Percentiles rank a stretch among this genome's conserved stretches.
Evolutionary conservation across 30 jellyfish, hydroid and myxozoan genomes (phyloP).

Genomic region (Pelagia noctiluca): DNA sequence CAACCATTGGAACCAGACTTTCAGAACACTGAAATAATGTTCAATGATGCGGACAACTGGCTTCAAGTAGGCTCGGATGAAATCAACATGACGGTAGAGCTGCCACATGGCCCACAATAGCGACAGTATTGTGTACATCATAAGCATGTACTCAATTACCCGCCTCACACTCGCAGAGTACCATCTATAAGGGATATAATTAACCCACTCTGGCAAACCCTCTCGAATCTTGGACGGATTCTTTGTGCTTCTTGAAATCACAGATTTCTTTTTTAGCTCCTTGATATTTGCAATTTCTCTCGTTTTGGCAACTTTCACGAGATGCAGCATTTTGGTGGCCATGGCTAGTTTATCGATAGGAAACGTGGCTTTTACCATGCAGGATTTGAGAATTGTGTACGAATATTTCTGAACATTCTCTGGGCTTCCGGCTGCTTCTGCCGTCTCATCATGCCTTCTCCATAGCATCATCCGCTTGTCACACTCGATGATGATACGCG

Average conservation of each 20-base stretch:
- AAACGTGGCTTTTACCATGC: constrained; percentile 96
- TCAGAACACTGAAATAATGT: constrained; percentile 70
- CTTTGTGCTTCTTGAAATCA: constrained; percentile 38
- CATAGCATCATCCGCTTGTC: constrained; percentile 83
- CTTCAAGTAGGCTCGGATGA: constrained; percentile 75
- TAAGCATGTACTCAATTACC: constrained; percentile 74
- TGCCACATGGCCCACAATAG: constrained; percentile 98
- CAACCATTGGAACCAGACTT: constrained; percentile 90
- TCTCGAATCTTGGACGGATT: constrained; percentile 82
- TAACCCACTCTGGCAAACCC: constrained; percentile 99
- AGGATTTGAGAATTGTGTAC: constrained; percentile 56
- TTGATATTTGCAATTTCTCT: constrained; percentile 69
- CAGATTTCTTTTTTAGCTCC: constrained; percentile 62
- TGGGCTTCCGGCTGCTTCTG: neutral
- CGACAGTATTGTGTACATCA: constrained; percentile 83
- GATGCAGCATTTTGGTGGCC: constrained; percentile 78
- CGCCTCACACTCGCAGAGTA: constrained; percentile 86
- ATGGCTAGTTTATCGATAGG: constrained; percentile 53
- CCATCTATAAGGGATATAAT: constrained; percentile 97
- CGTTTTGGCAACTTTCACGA: constrained; percentile 72
- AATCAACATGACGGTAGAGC: constrained; percentile 94
- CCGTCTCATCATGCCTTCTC: constrained; percentile 23
- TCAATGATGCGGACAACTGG: constrained; percentile 81
- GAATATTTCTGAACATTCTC: constrained; percentile 2
- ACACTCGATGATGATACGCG: constrained; percentile 88